Evolutionary conservation across 64 coral and sea anemone species (phyloP).

Genomic region (Stichodactyla helianthus): DNA sequence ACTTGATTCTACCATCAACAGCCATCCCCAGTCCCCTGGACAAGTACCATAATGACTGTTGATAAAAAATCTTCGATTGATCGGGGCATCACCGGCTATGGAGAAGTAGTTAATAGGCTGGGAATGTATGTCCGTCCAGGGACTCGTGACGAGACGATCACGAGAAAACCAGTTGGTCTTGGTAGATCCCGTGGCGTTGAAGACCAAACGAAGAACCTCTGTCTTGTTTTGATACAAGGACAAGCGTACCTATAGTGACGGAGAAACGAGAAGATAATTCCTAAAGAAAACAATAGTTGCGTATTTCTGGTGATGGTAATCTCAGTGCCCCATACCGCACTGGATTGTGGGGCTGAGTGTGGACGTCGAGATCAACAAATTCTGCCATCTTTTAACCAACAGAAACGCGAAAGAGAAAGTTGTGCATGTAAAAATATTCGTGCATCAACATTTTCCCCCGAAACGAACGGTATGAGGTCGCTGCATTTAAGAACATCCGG

Average conservation of each 20-base stretch:
- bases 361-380: no score
- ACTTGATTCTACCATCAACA: neutral
- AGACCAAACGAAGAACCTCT: conserved; percentile 20
- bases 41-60: neutral
- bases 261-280: no score
- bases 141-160: neutral
- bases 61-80: neutral
- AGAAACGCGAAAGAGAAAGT: no score
- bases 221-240: conserved; percentile 7
- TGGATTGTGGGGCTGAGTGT: no score
- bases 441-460: no score
- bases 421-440: no score
- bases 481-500: neutral
- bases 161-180: conserved; percentile 36
- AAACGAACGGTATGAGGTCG: neutral
- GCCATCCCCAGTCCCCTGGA: neutral
- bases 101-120: conserved; percentile 15
- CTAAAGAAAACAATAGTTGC: no score
- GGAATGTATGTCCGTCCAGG: conserved; percentile 26
- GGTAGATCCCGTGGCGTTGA: conserved; percentile 22
- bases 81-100: neutral
- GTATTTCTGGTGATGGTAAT: no score
- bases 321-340: no score
- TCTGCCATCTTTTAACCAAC: no score
- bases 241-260: conserved; percentile 7